A percentile compares a stretch with the other conserved stretches of the same genome.
phyloP scores from a whole-genome alignment of 1,140 invertebrate species.

The Augochlora pura region DNA sequence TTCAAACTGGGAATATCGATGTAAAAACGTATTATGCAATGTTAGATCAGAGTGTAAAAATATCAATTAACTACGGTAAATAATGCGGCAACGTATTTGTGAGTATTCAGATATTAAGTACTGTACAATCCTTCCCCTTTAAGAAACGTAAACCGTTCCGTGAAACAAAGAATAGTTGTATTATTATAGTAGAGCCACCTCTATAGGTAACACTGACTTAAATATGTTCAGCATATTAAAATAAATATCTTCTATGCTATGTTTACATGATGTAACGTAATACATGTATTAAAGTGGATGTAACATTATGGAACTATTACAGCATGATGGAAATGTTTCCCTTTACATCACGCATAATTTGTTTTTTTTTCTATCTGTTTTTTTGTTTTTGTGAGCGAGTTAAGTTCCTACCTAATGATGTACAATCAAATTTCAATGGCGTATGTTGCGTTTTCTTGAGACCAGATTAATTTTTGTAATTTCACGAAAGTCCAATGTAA shows the following conservation, averaged over 20 bases:
- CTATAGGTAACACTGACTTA: conserved; percentile 70
- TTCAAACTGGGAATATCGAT: conserved; percentile 20
- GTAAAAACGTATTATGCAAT: conserved; percentile 42
- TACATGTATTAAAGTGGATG: conserved; percentile 71
- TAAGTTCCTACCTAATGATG: conserved; percentile 52
- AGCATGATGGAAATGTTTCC: conserved; percentile 35
- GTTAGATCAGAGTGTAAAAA: conserved; percentile 37
- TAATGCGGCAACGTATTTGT: conserved; percentile 36
- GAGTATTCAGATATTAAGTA: conserved; percentile 58
- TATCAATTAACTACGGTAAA: conserved; percentile 35
- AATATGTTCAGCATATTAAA: conserved; percentile 73
- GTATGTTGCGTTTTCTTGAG: conserved; percentile 42
- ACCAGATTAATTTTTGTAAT: conserved; percentile 11
- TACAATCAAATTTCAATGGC: conserved; percentile 40
- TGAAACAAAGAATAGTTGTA: conserved; percentile 46
- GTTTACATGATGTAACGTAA: conserved; percentile 69
- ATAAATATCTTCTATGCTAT: conserved; percentile 77
- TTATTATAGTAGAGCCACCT: conserved; percentile 69
- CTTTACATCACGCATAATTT: conserved; percentile 41
- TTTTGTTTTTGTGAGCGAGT: conserved; percentile 44
- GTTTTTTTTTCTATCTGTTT: conserved; percentile 1
- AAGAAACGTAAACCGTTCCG: conserved; percentile 37
- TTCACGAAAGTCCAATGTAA: conserved; percentile 52
- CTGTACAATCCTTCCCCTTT: conserved; percentile 53
- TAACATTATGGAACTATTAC: conserved; percentile 71